Conservation (phyloP, 2,888 invertebrate species). For the Tachina fera region DNA sequence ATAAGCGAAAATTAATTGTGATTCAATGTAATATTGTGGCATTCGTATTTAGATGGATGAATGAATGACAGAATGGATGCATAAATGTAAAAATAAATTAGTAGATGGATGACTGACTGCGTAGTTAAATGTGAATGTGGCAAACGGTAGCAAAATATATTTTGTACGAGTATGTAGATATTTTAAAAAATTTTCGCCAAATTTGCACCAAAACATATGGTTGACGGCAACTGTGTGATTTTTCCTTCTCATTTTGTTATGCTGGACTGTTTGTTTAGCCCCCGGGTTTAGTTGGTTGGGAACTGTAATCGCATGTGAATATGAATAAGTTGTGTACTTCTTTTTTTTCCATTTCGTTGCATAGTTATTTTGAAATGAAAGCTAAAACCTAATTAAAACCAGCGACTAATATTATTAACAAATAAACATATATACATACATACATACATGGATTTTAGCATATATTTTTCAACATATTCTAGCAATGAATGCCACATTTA, state of each 20-base stretch:
- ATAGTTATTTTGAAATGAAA: conserved; percentile 39
- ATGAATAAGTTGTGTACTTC: conserved; percentile 20
- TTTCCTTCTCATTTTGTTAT: neutral
- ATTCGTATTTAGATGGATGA: conserved; percentile 10
- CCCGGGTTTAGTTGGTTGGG: neutral
- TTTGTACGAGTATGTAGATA: conserved; percentile 5
- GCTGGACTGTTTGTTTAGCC: neutral
- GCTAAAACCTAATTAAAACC: conserved; percentile 51
- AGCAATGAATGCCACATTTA: conserved; percentile 25
- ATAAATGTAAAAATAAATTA: neutral
- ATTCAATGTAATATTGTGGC: conserved; percentile 31
- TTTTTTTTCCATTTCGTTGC: neutral
- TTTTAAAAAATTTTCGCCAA: neutral
- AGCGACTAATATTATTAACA: conserved; percentile 33
- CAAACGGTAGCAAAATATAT: conserved; percentile 18
- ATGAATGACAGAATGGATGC: neutral
- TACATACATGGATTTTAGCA: too few species aligned
- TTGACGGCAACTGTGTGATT: conserved; percentile 10
- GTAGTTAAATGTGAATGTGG: conserved; percentile 27
- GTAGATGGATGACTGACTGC: conserved; percentile 2
- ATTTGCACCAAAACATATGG: conserved; percentile 8
- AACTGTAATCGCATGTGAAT: conserved; percentile 19
- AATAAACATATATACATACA: neutral
- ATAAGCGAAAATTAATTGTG: conserved; percentile 16
- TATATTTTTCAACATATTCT: neutral